Evolutionary conservation across 2,797 vertebrate species (phyloP).

Genomic region (Halcyon leucocephala): DNA sequence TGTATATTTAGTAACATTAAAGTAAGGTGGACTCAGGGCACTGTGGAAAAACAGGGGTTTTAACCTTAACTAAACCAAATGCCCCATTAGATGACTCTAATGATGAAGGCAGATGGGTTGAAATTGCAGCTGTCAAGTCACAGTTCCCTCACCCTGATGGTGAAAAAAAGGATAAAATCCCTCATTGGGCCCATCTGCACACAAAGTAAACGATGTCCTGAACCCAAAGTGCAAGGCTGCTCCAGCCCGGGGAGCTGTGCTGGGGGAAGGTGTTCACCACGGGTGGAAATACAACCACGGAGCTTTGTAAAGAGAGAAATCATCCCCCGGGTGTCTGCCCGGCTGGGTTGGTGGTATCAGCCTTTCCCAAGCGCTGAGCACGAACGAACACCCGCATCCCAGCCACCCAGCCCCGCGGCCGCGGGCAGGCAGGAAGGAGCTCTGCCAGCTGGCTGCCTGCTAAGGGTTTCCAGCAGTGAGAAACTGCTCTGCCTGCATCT

Average conservation of each 20-base stretch:
- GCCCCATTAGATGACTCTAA: neutral
- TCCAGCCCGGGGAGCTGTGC: neutral
- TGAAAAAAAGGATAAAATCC: neutral
- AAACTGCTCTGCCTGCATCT: neutral
- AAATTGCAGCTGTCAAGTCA: neutral
- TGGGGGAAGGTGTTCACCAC: accelerated
- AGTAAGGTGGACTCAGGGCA: neutral
- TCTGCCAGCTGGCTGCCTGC: conserved; percentile 36
- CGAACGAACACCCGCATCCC: accelerated
- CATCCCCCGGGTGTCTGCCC: accelerated
- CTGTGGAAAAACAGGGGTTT: neutral
- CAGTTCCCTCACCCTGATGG: neutral
- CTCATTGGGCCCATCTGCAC: neutral
- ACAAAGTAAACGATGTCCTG: neutral
- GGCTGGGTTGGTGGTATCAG: accelerated
- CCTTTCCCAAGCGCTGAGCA: neutral
- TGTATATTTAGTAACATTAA: neutral
- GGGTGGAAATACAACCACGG: accelerated
- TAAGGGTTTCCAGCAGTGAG: neutral
- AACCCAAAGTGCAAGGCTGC: neutral
- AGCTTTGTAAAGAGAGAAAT: neutral
- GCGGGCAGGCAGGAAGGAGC: neutral
- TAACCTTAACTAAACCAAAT: neutral
- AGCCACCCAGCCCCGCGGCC: neutral
- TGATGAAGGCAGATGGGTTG: neutral